Evolutionary conservation across 2,888 invertebrate species (phyloP), one percentile per base, ranked within the genome.

Genomic region (Eupsilia transversa): DNA sequence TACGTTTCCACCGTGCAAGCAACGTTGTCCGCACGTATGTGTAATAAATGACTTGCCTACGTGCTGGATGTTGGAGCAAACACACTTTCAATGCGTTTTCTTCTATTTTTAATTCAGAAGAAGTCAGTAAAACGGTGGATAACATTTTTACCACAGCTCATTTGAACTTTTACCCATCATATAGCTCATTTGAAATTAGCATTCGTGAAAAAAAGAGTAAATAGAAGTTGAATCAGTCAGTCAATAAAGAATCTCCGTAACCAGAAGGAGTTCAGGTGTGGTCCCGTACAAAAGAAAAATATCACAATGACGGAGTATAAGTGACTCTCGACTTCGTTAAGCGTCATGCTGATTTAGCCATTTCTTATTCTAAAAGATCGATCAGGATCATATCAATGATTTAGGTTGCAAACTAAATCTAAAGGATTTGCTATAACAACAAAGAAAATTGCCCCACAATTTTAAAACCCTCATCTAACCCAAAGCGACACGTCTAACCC

Each of bases 401-500:
- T n/a, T n/a, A n/a, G n/a, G n/a, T n/a, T n/a, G 20, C 20, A 56
- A 30, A 20, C 30, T 3, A 52, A 33, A 70, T n/a, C 9, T 33
- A 63, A 27, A 27, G 41, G 4, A 60, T 52, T 1, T 27, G 17
- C 2, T 41, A 33, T 9, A 30, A 14, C 2, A 27, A 54, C 20
- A 43, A 46, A 59, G 23, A 52, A 66, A 43, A 61, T 43, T 17
- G 9, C 5, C 10, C 20, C 41, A 30, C 30, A 63, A 30, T 66
- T 74, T 74, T 52, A 63, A 61, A 81, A 68, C 33, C 14, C 54
- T 59, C 56, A 67, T 67, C 41, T 33, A 67, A 38, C 60, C 52
- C 17, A 20, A 66, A 54, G 66, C 30, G 43, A 74, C 54, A 67
- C 20, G 9, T 41, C 14, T 63, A 79, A 63, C 33, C 65, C 56